Evolutionary conservation across 1,140 invertebrate species (phyloP), one percentile per base, ranked within the genome.

Genomic region (Drosophila miranda): DNA sequence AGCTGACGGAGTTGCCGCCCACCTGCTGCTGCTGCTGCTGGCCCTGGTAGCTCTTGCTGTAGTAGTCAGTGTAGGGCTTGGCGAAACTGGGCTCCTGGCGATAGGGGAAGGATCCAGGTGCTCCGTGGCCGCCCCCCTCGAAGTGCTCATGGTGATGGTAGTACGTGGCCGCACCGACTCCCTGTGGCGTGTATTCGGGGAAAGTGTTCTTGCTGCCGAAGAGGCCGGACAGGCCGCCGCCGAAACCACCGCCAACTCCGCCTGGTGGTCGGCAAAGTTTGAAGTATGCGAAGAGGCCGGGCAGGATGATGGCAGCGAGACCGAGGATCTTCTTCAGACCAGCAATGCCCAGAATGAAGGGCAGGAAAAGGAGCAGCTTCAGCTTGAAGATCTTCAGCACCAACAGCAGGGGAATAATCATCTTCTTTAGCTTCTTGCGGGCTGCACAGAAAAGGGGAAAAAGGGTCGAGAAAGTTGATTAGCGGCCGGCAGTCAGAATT

Each of bases 301-400:
- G 95, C 64, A 96, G 91, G 21, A 96, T 92, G 42, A 96, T 93
- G 19, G 95, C 95, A 77, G 95, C 91, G 81, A 97, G 94, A 34
- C 95, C 95, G 2, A 96, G 92, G 80, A 97, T 93, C 77, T 96
- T 96, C 91, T 97, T 96, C 82, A 97, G 95, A 19, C 95, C 96
- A 7, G 94, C 95, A 59, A 97, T 91, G 9, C 96, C 95, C 28
- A 97, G 92, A 50, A 97, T 96, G 64, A 96, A 92, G 1, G 96
- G 96, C 80, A 97, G 87, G 91, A 97, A 96, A 3, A 96, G 92
- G 1, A 97, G 91, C 14, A 97, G 91, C 76, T 96, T 97, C 78
- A 97, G 78, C 89, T 97, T 97, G 93, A 97, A 96, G 48, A 97
- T 92, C 89, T 97, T 97, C 58, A 97, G 89, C 53, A 97, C 94